Evolutionary conservation across 2,797 vertebrate species (phyloP), one percentile per base, ranked within the genome.

Genomic region (Pyrocephalus nanus): DNA sequence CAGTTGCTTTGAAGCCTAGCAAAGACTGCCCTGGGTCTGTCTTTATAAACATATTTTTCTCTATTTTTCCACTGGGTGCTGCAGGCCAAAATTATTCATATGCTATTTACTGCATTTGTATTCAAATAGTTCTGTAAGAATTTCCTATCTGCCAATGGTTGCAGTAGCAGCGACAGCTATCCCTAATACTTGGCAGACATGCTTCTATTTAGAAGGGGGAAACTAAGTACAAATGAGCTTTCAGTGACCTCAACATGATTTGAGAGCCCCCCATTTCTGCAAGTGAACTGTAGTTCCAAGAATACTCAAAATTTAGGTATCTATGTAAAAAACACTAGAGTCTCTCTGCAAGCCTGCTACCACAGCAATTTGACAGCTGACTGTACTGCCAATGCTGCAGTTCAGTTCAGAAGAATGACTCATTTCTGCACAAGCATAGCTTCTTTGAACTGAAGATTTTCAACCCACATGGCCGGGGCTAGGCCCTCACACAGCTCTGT

Each of bases 401-500:
- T 16, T 58, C 42, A 50, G 32, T 9, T 65, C 65, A 69, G 76
- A 84, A 76, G 77, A 80, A 83, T 54, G 72, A 80, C 38, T 84
- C 61, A 45, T 90, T 92, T 92, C 75, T 93, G 53, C 58, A 74
- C 27, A 64, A 80, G 65, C 43, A 67, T 7, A 16, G 2, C 6
- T 50, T 62, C 69, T 91, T 85, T 92, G 75, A 86, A 88, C 73
- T 61, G 58, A 54, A 88, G 57, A 61, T 91, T 88, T 92, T 72
- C 54, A 90, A 50, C 53, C 65, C 57, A 61, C 54, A 6, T n/a
- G 71, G 61, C 71, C 1, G 0, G 38, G 38, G 53, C 67, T 67
- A 82, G 65, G 53, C 61, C 65, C 61, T 93, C 1, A 0, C 53
- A 43, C 14, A 64, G 61, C 65, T 80, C 85, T 86, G 48, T 89